These are phyloP conservation scores for Battus philenor DNA, from an alignment of 1,140 invertebrate species.

Conservation along the genomic window DNA sequence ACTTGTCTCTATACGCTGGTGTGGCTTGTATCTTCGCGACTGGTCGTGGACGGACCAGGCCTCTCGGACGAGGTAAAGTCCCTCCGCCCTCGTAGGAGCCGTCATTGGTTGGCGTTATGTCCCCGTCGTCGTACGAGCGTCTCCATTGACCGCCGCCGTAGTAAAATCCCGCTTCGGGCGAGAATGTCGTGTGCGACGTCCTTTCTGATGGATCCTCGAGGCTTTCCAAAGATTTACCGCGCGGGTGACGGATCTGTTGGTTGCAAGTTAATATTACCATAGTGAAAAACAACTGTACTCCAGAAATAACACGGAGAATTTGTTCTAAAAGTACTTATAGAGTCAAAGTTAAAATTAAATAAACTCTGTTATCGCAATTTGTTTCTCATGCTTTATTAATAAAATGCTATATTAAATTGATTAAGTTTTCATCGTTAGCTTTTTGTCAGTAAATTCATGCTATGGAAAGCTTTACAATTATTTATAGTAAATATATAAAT, in stretches of 20 bases:
- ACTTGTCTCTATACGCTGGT: conserved; percentile 74
- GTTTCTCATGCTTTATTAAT: conserved; percentile 6
- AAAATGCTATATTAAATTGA: conserved; percentile 2
- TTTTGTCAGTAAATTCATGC: conserved; percentile 12
- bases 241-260: conserved; percentile 80
- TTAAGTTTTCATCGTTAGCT: conserved; percentile 7
- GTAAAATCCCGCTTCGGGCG: conserved; percentile 74
- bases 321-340: neutral
- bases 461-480: conserved; percentile 15
- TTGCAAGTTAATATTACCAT: too few species aligned
- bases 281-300: too few species aligned
- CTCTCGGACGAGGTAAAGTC: conserved; percentile 89
- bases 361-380: neutral
- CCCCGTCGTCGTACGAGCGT: conserved; percentile 91
- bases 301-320: conserved; percentile 3
- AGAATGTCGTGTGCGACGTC: conserved; percentile 79
- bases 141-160: conserved; percentile 81
- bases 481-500: conserved; percentile 18
- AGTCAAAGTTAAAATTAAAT: neutral
- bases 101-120: conserved; percentile 92
- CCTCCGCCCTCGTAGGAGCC: conserved; percentile 84
- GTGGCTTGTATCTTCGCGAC: conserved; percentile 88
- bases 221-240: conserved; percentile 90
- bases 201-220: conserved; percentile 83
- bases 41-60: conserved; percentile 87